Percentiles rank a stretch among this genome's conserved stretches.
phyloP scores from a whole-genome alignment of 2,113 vertebrate species.

The Pteruthius melanotis region DNA sequence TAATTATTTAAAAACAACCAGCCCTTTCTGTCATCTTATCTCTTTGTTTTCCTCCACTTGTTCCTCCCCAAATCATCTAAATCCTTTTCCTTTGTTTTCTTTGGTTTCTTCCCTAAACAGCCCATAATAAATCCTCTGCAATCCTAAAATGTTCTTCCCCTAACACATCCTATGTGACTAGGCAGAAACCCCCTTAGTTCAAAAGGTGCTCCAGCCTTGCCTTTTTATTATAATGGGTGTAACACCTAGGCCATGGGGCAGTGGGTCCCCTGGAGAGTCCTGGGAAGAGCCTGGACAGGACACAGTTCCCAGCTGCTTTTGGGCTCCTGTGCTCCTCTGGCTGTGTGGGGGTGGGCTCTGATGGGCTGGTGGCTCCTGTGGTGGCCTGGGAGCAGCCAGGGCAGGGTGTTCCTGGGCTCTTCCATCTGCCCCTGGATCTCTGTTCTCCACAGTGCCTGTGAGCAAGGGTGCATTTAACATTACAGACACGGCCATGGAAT shows the following conservation, averaged over 20 bases:
- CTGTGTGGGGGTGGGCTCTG: background rate
- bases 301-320: background rate
- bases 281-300: background rate
- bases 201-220: background rate
- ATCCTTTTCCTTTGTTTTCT: background rate
- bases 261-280: background rate
- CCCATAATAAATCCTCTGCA: background rate
- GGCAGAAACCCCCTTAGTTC: background rate
- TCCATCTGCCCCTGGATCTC: background rate
- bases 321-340: background rate
- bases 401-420: background rate
- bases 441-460: accelerated
- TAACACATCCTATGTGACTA: background rate
- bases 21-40: background rate
- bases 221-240: background rate
- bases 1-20: background rate
- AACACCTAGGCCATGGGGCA: accelerated
- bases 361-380: background rate
- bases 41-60: background rate
- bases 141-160: background rate
- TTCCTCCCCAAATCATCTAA: background rate
- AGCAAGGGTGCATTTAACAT: background rate
- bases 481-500: background rate
- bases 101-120: background rate
- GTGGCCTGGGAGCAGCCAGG: background rate